phyloP scores from a whole-genome alignment of 2,113 vertebrate species.

The Capreolus pygargus region DNA sequence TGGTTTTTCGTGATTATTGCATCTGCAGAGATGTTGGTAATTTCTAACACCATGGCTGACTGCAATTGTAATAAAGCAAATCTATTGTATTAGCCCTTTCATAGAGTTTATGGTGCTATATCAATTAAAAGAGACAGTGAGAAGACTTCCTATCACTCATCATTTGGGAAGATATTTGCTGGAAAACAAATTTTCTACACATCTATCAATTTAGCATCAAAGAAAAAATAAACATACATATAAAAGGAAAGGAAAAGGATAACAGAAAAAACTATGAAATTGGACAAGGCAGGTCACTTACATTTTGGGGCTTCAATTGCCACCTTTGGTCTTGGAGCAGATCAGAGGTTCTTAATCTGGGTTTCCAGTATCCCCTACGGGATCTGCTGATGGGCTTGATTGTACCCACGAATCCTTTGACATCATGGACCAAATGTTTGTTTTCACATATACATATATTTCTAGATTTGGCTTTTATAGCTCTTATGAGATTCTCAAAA shows the following conservation, averaged over 20 bases:
- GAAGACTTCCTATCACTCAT: slow-evolving; percentile 18
- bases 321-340: background rate
- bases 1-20: background rate
- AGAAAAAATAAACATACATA: slow-evolving; percentile 38
- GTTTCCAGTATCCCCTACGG: background rate
- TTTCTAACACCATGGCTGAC: slow-evolving; percentile 31
- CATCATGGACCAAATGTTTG: background rate
- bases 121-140: slow-evolving; percentile 13
- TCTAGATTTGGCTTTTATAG: background rate
- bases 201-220: slow-evolving; percentile 45
- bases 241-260: background rate
- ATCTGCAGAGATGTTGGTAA: slow-evolving; percentile 16
- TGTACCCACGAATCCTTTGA: background rate
- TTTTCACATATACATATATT: background rate
- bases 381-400: background rate
- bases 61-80: slow-evolving; percentile 44
- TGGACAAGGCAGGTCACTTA: background rate
- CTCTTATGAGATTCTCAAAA: background rate
- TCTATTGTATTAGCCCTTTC: slow-evolving; percentile 15
- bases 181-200: slow-evolving; percentile 32
- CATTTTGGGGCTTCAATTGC: background rate
- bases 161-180: slow-evolving; percentile 23
- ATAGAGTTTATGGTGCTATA: slow-evolving; percentile 8
- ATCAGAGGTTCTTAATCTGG: background rate
- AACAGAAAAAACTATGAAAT: background rate